Percentiles rank a stretch among this genome's conserved stretches.
Conservation (phyloP, 2,797 vertebrate genomes). For the Diplodus puntazzo region DNA sequence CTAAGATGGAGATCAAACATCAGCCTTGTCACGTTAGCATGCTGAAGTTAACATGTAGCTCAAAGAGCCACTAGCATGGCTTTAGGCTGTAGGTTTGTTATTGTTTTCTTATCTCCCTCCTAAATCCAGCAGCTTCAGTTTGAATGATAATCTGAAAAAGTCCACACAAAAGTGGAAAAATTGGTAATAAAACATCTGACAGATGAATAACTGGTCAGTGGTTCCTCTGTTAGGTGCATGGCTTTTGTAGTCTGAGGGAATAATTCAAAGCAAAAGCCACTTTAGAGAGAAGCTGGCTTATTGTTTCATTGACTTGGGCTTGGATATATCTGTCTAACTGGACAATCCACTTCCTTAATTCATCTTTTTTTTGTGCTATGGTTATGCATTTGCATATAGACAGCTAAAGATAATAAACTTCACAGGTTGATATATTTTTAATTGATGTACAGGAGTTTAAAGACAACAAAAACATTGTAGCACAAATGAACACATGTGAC, state of each 20-base stretch:
- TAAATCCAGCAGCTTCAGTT: neutral
- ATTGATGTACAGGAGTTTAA: slow-evolving; percentile 49
- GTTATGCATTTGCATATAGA: too few relatives aligned
- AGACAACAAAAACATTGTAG: slow-evolving; percentile 36
- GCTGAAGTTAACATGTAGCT: neutral
- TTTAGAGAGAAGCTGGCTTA: neutral
- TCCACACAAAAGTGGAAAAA: too few relatives aligned
- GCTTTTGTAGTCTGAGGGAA: too few relatives aligned
- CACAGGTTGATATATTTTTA: slow-evolving; percentile 46
- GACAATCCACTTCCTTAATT: neutral
- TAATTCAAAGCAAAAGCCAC: too few relatives aligned
- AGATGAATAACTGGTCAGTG: too few relatives aligned
- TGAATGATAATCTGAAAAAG: too few relatives aligned
- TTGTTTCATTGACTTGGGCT: neutral
- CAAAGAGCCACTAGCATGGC: neutral
- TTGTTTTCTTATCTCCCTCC: neutral
- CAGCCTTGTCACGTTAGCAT: neutral
- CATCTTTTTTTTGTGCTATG: neutral
- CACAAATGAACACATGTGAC: slow-evolving; percentile 31
- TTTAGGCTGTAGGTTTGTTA: neutral
- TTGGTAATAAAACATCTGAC: too few relatives aligned
- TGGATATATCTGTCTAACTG: neutral
- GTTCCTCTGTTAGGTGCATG: too few relatives aligned
- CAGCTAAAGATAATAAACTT: neutral
- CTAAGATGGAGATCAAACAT: too few relatives aligned